Base-by-base conservation (phyloP, 2,113 vertebrate species). In the Montifringilla adamsi region DNA sequence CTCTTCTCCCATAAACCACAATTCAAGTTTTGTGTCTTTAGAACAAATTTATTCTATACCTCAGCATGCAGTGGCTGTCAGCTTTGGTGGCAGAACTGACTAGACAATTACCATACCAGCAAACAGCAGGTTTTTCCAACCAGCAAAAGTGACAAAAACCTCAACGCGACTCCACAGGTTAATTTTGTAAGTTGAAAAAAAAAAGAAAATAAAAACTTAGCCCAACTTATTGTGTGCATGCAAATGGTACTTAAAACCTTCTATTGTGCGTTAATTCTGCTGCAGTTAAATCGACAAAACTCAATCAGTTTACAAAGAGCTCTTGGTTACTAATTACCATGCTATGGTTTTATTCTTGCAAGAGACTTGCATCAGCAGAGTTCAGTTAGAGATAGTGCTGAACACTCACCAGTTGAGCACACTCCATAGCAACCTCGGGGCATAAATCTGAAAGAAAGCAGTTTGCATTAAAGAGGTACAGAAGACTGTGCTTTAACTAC, bases 321-420 rank as follows among this genome's bases (percentile, higher is more conserved):
- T 67, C 72, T 88, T 80, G 24, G 87, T 94, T 96, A 78, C 72
- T 84, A 84, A 88, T 89, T 94, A 77, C 76, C 49, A 72, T 11
- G 31, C 16, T 81, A 30, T 64, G 68, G 27, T 74, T 89, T 90
- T 74, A 72, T 37, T 67, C 86, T 84, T 91, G 31, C 60, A 64
- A 94, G 86, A 78, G 66, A 50, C 56, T 84, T 90, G 39, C 83
- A 92, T 86, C 72, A 90, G 59, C 55, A 70, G 63, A 58, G 59
- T 41, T 93, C 63, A 86, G 37, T 11, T 35, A 66, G 72, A 94
- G 83, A 58, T 26, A 88, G 59, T n/a, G 47, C 46, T 68, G 60
- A 86, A 58, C 21, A 20, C 22, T 89, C 72, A 91, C 79, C 60
- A 91, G 46, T 30, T 49, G n/a, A 78, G 33, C 41, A 72, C 47